These are phyloP conservation scores for Neuroscelio doddi DNA, from an alignment of 2,888 invertebrate genomes.

Conservation along the genomic window DNA sequence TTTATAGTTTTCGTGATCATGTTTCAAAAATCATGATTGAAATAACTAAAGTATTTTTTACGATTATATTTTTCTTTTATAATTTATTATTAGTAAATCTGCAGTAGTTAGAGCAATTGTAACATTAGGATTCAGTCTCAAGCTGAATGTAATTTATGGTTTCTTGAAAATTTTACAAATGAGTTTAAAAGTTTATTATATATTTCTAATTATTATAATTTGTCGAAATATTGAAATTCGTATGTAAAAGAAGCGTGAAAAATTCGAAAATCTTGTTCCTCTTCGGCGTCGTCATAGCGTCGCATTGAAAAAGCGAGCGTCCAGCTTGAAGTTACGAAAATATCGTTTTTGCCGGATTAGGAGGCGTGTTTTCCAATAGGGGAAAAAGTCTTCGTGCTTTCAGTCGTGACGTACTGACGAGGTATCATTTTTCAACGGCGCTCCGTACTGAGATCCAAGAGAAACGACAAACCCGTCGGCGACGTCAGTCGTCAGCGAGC, in stretches of 20 bases:
- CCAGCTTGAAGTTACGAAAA: constrained; percentile 33
- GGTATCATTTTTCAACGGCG: constrained; percentile 69
- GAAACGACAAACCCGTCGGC: constrained; percentile 40
- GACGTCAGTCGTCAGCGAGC: constrained; percentile 47
- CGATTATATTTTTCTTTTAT: too few relatives aligned
- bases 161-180: too few relatives aligned
- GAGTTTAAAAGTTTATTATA: too few relatives aligned
- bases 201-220: too few relatives aligned
- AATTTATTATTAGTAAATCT: too few relatives aligned
- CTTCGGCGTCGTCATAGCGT: background rate
- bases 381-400: constrained; percentile 63
- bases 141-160: too few relatives aligned
- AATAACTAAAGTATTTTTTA: too few relatives aligned
- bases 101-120: too few relatives aligned
- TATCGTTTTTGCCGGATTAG: constrained; percentile 36
- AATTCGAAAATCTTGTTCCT: constrained; percentile 2
- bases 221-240: too few relatives aligned
- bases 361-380: constrained; percentile 57
- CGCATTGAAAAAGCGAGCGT: constrained; percentile 14
- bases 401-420: constrained; percentile 60
- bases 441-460: constrained; percentile 34
- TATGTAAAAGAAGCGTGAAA: background rate
- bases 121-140: too few relatives aligned
- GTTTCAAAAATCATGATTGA: too few relatives aligned
- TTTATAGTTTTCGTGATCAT: too few relatives aligned